Evolutionary conservation across 2,113 vertebrate genomes (phyloP), one percentile per base, ranked within the genome.

Genomic region (Balaeniceps rex): DNA sequence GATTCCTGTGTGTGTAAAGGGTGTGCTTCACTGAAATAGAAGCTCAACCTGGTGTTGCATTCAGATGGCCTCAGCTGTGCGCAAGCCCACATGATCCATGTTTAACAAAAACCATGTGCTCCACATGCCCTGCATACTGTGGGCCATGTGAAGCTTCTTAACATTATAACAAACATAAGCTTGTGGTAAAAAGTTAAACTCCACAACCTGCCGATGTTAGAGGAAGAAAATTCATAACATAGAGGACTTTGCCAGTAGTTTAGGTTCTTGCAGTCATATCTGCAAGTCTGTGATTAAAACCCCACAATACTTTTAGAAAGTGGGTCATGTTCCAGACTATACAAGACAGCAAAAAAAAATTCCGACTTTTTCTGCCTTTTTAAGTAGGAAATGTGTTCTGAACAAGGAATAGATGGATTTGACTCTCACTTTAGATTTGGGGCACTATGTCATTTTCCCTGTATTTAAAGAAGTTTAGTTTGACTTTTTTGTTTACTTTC

Each of bases 81-180:
- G 47, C 68, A 68, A 49, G 33, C n/a, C 25, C 63, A 38, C 49
- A 34, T 0, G 2, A 40, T 29, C 40, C 29, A 5, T 18, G 4
- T 38, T 55, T 33, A 72, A 55, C 14, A 81, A 58, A 80, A 89
- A 6, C 1, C 1, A 1, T 10, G 55, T 57, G 38, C 38, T 72
- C 18, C 23, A 42, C n/a, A 8, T 7, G 5, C 23, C n/a, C 38
- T 51, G 2, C 2, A 0, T 77, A 6, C 6, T 60, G 49, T 51
- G 40, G 44, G 46, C 60, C 54, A 19, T 6, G 12, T 1, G 0
- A 77, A 69, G 25, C 26, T 77, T 83, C 63, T 54, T 23, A 26
- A n/a, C 0, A 0, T 60, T 89, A 9, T 26, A 36, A 25, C 44
- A 79, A 51, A 40, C 22, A 5, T 18, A 54, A 69, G 24, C 25